These are phyloP conservation scores for Xyliphius kryptos DNA, from an alignment of 2,113 vertebrate genomes.

Conservation along the genomic window DNA sequence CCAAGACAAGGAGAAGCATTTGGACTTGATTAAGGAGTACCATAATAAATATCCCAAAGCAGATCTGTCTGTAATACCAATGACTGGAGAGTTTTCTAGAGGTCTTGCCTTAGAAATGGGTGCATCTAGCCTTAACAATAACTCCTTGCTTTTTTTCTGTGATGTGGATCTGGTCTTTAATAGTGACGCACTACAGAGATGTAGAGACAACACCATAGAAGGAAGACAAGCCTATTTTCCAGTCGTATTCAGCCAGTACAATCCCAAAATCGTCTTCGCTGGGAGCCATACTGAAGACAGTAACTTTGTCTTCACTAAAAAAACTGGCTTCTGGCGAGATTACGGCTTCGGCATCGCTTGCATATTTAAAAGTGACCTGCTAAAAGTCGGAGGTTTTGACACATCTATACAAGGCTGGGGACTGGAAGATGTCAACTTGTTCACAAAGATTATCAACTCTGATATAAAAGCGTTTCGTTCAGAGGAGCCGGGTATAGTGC, in stretches of 20 bases:
- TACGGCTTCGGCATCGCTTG: constrained; percentile 81
- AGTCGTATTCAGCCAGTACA: constrained; percentile 80
- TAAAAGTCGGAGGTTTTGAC: constrained; percentile 77
- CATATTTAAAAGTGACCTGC: constrained; percentile 77
- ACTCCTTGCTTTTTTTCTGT: constrained; percentile 77
- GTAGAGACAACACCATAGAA: constrained; percentile 75
- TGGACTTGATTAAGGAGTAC: constrained; percentile 66
- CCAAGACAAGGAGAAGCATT: constrained; percentile 62
- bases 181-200: constrained; percentile 72
- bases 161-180: constrained; percentile 80
- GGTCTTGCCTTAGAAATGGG: constrained; percentile 76
- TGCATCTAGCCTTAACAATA: constrained; percentile 68
- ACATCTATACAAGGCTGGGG: constrained; percentile 84
- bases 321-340: constrained; percentile 80
- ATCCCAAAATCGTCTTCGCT: constrained; percentile 74
- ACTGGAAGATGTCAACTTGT: constrained; percentile 80
- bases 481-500: constrained; percentile 77
- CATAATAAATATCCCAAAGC: constrained; percentile 69
- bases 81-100: constrained; percentile 76
- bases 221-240: constrained; percentile 78
- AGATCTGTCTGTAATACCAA: constrained; percentile 70
- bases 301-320: constrained; percentile 75
- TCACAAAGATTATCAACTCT: constrained; percentile 74
- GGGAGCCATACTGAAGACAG: constrained; percentile 63
- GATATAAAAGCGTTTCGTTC: constrained; percentile 77